Conservation (phyloP, 2,113 vertebrate species). For the Carlito syrichta region DNA sequence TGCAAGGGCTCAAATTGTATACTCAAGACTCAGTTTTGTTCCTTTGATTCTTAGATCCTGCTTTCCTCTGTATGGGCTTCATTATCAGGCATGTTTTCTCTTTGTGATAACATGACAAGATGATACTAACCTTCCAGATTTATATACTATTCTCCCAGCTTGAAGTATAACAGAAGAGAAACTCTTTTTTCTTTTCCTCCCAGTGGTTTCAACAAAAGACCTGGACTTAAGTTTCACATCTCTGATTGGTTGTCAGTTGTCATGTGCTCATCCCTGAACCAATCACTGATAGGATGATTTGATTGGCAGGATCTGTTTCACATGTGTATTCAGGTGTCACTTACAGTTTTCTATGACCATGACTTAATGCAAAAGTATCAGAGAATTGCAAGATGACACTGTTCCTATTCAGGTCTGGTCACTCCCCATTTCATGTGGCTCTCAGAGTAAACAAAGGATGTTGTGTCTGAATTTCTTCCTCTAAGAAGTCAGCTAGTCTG, state of each 20-base stretch:
- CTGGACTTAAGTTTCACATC: neutral
- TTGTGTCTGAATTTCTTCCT: conserved; percentile 32
- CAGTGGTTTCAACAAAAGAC: neutral
- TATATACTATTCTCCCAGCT: neutral
- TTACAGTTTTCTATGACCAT: neutral
- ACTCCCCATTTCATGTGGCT: neutral
- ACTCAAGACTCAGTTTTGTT: neutral
- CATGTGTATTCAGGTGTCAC: neutral
- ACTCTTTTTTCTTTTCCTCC: neutral
- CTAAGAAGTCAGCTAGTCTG: neutral
- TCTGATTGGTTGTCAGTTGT: neutral
- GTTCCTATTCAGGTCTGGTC: neutral
- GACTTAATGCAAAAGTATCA: neutral
- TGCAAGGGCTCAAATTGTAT: neutral
- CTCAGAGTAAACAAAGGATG: conserved; percentile 23
- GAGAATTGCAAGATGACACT: neutral
- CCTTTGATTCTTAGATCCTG: neutral
- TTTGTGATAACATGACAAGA: neutral
- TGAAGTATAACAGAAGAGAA: neutral
- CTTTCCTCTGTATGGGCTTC: neutral
- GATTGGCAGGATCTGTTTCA: neutral
- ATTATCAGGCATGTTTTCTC: neutral
- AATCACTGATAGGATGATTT: neutral
- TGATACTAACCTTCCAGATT: neutral
- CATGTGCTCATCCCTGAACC: neutral